Evolutionary conservation across 2,797 vertebrate species (phyloP).

Genomic region (Poecilia picta): DNA sequence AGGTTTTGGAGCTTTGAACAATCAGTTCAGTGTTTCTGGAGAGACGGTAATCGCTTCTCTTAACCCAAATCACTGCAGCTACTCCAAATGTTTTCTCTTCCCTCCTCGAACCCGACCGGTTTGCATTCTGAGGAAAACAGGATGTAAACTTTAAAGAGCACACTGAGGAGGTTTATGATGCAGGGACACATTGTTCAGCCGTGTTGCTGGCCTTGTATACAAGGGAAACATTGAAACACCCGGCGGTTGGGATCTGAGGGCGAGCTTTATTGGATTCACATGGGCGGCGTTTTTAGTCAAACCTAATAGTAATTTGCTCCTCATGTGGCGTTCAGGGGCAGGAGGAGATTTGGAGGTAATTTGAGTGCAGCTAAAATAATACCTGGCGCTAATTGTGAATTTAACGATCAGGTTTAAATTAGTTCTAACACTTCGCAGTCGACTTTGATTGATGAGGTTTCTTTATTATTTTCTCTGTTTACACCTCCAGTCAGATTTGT

Average conservation of each 20-base stretch:
- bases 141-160: conserved; percentile 72
- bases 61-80: neutral
- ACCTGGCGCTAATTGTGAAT: conserved; percentile 25
- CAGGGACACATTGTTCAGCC: conserved; percentile 71
- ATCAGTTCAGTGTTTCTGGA: neutral
- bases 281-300: conserved; percentile 63
- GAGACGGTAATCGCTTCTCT: neutral
- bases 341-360: conserved; percentile 12
- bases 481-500: conserved; percentile 1
- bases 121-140: conserved; percentile 74
- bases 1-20: neutral
- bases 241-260: conserved; percentile 52
- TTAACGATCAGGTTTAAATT: conserved; percentile 22
- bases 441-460: conserved; percentile 10
- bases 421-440: conserved; percentile 10
- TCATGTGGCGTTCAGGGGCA: conserved; percentile 30
- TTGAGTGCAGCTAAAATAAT: conserved; percentile 14
- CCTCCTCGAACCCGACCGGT: conserved; percentile 49
- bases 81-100: conserved; percentile 4
- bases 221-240: conserved; percentile 68
- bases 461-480: conserved; percentile 2
- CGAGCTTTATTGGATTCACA: conserved; percentile 70
- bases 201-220: conserved; percentile 70
- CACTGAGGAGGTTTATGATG: conserved; percentile 69
- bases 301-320: conserved; percentile 56